Evolutionary conservation across 2,888 invertebrate species (phyloP), one percentile per base, ranked within the genome.

Genomic region (Scelioninae gen. 1): DNA sequence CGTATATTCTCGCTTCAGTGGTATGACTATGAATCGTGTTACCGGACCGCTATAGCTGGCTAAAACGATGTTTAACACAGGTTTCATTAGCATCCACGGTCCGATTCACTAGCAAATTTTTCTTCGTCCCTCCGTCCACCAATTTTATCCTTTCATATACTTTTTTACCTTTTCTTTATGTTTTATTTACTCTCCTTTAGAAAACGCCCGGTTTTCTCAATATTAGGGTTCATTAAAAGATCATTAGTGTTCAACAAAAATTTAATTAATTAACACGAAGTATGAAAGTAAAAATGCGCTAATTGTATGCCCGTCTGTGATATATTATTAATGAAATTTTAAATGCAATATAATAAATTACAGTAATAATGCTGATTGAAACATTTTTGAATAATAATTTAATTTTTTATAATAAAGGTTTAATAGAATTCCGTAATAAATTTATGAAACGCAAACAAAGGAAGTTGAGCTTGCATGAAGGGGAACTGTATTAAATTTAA

Each of bases 81-180:
- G 56, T 83, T 83, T 79, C 83, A 83, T 83, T 83, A 79, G 69
- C 75, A 83, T 75, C 69, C 31, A 58, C n/a, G 75, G 75, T 74
- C 79, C 77, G 68, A 82, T 82, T 78, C 74, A 79, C 65, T 55
- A 34, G 47, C 29, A 62, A 75, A 66, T 62, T 77, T 75, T 56
- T n/a, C 53, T 34, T 40, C 38, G 3, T 1, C 43, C 15, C 32
- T n/a, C n/a, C n/a, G n/a, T n/a, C n/a, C n/a, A n/a, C 29, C 43
- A 32, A 51, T 60, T 40, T 40, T 31, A 49, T 43, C 38, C 40
- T 49, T 71, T 58, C 38, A 49, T 71, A 34, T 51, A 40, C 58
- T 13, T 49, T 69, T 69, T 69, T 49, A 3, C 47, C 3, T n/a
- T n/a, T n/a, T n/a, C n/a, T n/a, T n/a, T n/a, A n/a, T n/a, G n/a